Conservation (phyloP, 1,140 invertebrate genomes). For the Neuroterus valhalla region DNA sequence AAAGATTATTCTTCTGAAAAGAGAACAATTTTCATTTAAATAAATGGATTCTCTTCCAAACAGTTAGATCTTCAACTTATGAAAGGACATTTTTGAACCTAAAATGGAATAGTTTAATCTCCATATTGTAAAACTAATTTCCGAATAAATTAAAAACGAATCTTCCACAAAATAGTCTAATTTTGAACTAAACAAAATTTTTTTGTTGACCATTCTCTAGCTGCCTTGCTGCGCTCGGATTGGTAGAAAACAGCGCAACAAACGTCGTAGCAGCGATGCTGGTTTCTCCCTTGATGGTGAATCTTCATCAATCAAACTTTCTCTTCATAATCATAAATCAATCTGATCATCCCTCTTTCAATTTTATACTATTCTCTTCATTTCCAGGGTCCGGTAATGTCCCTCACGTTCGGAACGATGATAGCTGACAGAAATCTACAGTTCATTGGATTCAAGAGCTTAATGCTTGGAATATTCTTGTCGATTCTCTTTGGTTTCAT, state of each 20-base stretch:
- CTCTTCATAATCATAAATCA: too few relatives aligned
- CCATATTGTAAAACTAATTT: too few relatives aligned
- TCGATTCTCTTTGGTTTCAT: constrained; percentile 87
- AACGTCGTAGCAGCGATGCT: constrained; percentile 91
- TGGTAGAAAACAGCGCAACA: constrained; percentile 87
- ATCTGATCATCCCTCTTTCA: neutral
- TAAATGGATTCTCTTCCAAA: too few relatives aligned
- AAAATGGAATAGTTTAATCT: too few relatives aligned
- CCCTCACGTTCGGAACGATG: constrained; percentile 87
- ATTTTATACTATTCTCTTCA: constrained; percentile 16
- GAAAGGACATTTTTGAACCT: too few relatives aligned
- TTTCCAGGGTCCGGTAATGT: constrained; percentile 86
- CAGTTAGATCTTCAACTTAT: too few relatives aligned
- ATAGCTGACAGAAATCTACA: constrained; percentile 83
- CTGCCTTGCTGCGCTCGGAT: constrained; percentile 81
- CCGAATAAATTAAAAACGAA: too few relatives aligned
- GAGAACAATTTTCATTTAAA: too few relatives aligned
- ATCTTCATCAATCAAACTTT: too few relatives aligned
- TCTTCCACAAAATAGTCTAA: too few relatives aligned
- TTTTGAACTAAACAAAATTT: too few relatives aligned
- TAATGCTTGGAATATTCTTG: constrained; percentile 82
- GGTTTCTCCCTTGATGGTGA: constrained; percentile 88
- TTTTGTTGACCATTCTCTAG: constrained; percentile 55
- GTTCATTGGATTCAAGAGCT: constrained; percentile 80
- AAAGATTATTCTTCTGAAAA: too few relatives aligned